Conservation (phyloP, 2,797 vertebrate genomes). For the Calcarius lapponicus region DNA sequence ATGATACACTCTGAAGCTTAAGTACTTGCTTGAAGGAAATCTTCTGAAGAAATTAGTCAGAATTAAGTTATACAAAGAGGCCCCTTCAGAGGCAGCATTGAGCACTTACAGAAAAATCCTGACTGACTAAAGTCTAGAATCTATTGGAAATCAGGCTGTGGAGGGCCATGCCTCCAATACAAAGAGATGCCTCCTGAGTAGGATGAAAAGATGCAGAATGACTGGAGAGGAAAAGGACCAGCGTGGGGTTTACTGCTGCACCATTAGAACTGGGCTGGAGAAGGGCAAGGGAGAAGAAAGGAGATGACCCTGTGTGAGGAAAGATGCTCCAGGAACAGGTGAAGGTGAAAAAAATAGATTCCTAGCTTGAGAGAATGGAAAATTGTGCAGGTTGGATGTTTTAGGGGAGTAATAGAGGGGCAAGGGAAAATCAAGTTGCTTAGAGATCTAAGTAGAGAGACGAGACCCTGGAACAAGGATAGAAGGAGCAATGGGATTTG, state of each 20-base stretch:
- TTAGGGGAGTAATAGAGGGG: not conserved
- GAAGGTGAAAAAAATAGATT: not conserved
- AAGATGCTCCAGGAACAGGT: not conserved
- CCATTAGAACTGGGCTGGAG: not conserved
- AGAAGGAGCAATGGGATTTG: not conserved
- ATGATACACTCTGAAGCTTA: not conserved
- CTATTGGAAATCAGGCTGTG: not conserved
- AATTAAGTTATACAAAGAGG: not conserved
- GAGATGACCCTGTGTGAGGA: fast-evolving
- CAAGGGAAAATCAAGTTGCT: not conserved
- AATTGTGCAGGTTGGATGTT: not conserved
- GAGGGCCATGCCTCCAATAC: not conserved
- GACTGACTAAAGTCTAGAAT: not conserved
- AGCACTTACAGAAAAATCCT: not conserved
- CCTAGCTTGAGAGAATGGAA: not conserved
- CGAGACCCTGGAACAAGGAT: not conserved
- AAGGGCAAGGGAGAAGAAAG: not conserved
- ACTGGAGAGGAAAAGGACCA: not conserved
- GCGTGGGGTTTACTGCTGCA: fast-evolving
- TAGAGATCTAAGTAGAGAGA: not conserved
- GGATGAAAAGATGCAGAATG: not conserved
- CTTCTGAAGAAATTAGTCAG: not conserved
- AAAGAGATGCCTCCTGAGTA: not conserved
- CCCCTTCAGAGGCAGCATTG: not conserved
- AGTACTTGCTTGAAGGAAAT: not conserved